Base-by-base conservation (phyloP, 2,888 invertebrate species). In the Diarsia mendica region DNA sequence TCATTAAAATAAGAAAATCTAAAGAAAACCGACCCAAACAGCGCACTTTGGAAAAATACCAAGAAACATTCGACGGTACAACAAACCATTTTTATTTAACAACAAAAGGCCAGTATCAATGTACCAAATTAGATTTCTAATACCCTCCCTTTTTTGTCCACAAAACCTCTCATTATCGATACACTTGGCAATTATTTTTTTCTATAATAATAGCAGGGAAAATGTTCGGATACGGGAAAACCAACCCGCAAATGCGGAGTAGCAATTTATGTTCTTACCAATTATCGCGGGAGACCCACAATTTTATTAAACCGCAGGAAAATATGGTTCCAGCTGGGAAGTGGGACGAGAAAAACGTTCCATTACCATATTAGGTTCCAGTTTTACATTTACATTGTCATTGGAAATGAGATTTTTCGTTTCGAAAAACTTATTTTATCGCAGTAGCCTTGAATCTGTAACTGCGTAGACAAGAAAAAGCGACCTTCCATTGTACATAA, bases 221-320 rank as follows among this genome's bases (percentile, higher is more conserved):
- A 79, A 78, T 48, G 64, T 28, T 44, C 63, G 51, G 33, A 70
- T 65, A 58, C 28, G 61, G 58, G 20, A 73, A 65, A 73, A 69
- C 51, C 69, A 53, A 73, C 74, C 51, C 69, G 33, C 53, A 67
- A 70, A 64, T 70, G 60, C 79, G 44, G 70, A 82, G 85, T 81
- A 75, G 72, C 70, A 79, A 87, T 87, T 88, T 86, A 85, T 83
- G 79, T 63, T 67, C 72, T 58, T 49, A 79, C 79, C 85, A 87
- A 88, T 87, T 87, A 88, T 81, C 78, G 68, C 15, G 74, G 76
- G 80, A 79, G 51, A 71, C 73, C 80, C 80, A 80, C 88, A 85
- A 82, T 88, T 87, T 87, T 88, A 88, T 88, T 86, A 85, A 87
- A 86, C 79, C 67, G 66, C 48, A 63, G 73, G 75, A 85, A 86